phyloP scores from a whole-genome alignment of 2,888 invertebrate genomes.

The Scelioninae gen. 1 region DNA sequence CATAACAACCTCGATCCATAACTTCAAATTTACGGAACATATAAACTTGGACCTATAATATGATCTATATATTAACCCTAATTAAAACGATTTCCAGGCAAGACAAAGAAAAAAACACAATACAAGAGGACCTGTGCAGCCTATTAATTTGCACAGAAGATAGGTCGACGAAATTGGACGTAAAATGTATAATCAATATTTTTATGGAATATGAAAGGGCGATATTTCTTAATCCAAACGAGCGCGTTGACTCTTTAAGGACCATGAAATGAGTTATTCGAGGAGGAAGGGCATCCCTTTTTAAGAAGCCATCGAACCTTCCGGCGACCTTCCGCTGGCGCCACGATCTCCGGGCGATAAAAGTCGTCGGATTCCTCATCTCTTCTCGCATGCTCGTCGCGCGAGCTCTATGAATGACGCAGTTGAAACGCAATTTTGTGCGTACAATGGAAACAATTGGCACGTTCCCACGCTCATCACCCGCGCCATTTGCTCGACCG shows the following conservation, averaged over 20 bases:
- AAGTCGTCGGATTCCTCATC: slow-evolving; percentile 64
- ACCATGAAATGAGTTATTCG: slow-evolving; percentile 69
- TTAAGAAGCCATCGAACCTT: slow-evolving; percentile 57
- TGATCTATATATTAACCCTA: slow-evolving; percentile 27
- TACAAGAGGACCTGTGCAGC: not conserved
- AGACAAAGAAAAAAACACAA: slow-evolving; percentile 16
- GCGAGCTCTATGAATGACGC: slow-evolving; percentile 74
- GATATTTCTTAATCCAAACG: slow-evolving; percentile 66
- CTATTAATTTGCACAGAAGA: slow-evolving; percentile 14
- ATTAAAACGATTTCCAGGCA: slow-evolving; percentile 20
- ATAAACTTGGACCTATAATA: not conserved
- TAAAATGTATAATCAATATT: slow-evolving; percentile 64
- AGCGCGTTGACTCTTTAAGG: slow-evolving; percentile 70
- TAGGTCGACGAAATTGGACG: slow-evolving; percentile 10
- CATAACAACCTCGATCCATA: not conserved
- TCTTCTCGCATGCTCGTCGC: slow-evolving; percentile 8
- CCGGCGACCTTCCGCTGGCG: slow-evolving; percentile 68
- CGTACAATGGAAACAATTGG: slow-evolving; percentile 81
- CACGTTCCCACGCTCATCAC: slow-evolving; percentile 80
- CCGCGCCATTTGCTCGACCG: slow-evolving; percentile 33
- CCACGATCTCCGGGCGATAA: slow-evolving; percentile 67
- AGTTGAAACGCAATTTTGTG: slow-evolving; percentile 80
- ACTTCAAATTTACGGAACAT: not conserved
- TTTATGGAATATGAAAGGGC: slow-evolving; percentile 68
- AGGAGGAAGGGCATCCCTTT: slow-evolving; percentile 63